These are phyloP conservation scores for Enhydra lutris DNA, from an alignment of 2,113 vertebrate species.

Conservation along the genomic window DNA sequence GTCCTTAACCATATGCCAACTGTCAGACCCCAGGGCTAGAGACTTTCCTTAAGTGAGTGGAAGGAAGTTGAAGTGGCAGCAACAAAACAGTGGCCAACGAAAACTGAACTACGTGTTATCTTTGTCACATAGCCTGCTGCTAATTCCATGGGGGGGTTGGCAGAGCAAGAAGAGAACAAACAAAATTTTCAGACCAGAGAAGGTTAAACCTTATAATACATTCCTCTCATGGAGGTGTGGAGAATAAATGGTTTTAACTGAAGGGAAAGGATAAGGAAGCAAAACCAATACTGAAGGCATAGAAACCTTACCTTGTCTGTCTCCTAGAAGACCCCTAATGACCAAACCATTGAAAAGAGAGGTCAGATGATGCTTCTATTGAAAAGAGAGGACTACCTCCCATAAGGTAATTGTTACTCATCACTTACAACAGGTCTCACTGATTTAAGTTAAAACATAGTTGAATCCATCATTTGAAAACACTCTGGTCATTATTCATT, in stretches of 20 bases:
- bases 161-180: background rate
- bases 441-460: background rate
- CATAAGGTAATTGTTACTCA: background rate
- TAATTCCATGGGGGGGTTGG: background rate
- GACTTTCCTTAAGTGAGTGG: background rate
- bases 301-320: background rate
- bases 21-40: background rate
- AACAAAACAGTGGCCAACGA: fast-evolving
- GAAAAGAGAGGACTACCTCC: background rate
- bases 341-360: background rate
- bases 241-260: background rate
- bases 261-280: background rate
- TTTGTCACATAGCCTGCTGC: background rate
- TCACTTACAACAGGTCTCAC: background rate
- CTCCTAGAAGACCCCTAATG: background rate
- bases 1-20: background rate
- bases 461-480: background rate
- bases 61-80: background rate
- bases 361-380: background rate
- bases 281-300: background rate
- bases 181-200: background rate
- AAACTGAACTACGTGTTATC: background rate
- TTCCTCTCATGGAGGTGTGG: background rate
- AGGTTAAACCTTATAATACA: background rate
- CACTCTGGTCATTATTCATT: background rate